phyloP scores from a whole-genome alignment of 2,113 vertebrate genomes.

The Pithys albifrons region DNA sequence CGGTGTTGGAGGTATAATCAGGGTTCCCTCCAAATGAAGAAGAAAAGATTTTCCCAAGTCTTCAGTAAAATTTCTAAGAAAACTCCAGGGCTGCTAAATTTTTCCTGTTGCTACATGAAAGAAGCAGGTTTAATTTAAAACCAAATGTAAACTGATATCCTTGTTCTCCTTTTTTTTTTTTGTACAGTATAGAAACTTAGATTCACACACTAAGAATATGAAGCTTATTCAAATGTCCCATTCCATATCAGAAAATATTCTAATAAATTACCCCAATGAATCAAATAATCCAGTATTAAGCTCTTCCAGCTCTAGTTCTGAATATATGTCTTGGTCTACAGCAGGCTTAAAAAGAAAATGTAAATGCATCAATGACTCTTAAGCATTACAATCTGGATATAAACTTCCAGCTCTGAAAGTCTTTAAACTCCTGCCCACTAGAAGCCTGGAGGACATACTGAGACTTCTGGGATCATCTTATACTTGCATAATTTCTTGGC shows the following conservation, averaged over 20 bases:
- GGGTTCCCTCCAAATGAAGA: slow-evolving; percentile 39
- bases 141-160: slow-evolving; percentile 48
- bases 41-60: slow-evolving; percentile 43
- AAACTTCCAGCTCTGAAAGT: background rate
- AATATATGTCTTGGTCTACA: background rate
- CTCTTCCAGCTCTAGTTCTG: background rate
- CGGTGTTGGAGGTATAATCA: slow-evolving; percentile 59
- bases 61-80: slow-evolving; percentile 64
- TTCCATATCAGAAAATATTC: background rate
- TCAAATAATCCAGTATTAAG: background rate
- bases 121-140: slow-evolving; percentile 55
- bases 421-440: background rate
- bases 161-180: slow-evolving; percentile 7
- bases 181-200: slow-evolving; percentile 48
- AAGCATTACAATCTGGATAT: background rate
- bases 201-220: background rate
- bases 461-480: background rate
- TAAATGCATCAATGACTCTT: background rate
- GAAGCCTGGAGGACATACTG: background rate
- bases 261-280: background rate
- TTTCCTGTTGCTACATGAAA: slow-evolving; percentile 57
- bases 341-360: background rate
- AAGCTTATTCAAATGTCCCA: background rate
- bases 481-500: background rate
- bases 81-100: slow-evolving; percentile 55